A percentile compares a stretch with the other conserved stretches of the same genome.
phyloP scores from a whole-genome alignment of 2,888 invertebrate species.

The Lissocephala sabroskyi region DNA sequence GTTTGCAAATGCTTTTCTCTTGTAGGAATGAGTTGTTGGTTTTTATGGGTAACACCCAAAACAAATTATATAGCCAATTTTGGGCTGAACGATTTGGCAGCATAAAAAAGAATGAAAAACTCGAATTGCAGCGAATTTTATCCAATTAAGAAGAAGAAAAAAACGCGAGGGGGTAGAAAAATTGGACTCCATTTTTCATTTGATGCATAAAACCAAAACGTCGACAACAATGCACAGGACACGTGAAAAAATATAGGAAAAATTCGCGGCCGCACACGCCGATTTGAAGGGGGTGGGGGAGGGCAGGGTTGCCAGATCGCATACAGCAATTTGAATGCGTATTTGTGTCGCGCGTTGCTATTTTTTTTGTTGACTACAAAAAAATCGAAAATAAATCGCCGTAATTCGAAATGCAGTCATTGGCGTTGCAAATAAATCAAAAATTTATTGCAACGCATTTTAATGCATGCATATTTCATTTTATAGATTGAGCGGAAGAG shows the following conservation, averaged over 20 bases:
- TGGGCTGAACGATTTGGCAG: neutral
- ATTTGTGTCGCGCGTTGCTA: neutral
- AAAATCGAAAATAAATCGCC: constrained; percentile 52
- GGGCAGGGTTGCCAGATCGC: no score
- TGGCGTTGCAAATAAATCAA: constrained; percentile 60
- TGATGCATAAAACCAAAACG: constrained; percentile 21
- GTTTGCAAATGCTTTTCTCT: no score
- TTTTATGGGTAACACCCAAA: neutral
- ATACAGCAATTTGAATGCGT: constrained; percentile 1
- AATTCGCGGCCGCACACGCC: neutral
- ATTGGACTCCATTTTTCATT: constrained; percentile 42
- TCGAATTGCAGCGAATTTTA: constrained; percentile 49
- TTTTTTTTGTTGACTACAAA: neutral
- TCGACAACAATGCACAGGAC: neutral
- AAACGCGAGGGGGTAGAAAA: constrained; percentile 27
- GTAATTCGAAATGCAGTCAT: constrained; percentile 58
- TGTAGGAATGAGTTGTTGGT: neutral
- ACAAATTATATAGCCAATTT: neutral
- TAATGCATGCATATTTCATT: constrained; percentile 55
- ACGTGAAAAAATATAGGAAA: neutral
- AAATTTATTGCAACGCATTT: constrained; percentile 60
- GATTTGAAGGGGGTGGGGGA: neutral
- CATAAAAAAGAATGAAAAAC: constrained; percentile 33
- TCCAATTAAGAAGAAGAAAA: constrained; percentile 35
- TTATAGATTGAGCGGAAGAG: constrained; percentile 25